These are phyloP conservation scores for Argyra leucocephala DNA, from an alignment of 2,888 invertebrate genomes.

Conservation along the genomic window DNA sequence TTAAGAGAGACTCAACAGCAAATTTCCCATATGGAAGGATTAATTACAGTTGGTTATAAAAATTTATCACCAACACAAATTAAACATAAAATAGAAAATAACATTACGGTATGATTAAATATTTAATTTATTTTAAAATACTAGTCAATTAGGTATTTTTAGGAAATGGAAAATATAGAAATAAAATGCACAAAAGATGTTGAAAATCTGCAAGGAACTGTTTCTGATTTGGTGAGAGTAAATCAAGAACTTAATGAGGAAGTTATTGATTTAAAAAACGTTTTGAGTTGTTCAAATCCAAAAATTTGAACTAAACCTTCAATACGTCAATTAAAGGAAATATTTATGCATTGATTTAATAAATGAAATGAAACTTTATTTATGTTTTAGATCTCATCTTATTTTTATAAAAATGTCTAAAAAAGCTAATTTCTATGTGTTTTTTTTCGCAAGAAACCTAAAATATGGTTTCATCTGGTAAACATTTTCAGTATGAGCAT, in stretches of 20 bases:
- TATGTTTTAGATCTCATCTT: too few relatives aligned
- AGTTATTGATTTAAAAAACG: neutral
- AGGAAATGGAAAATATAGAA: constrained; percentile 46
- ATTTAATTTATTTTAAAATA: neutral
- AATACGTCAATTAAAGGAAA: too few relatives aligned
- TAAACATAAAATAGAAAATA: constrained; percentile 53
- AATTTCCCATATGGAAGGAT: constrained; percentile 60
- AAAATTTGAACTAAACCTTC: too few relatives aligned
- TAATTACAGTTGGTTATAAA: constrained; percentile 53
- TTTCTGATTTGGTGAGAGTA: constrained; percentile 16
- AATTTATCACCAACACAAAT: constrained; percentile 52
- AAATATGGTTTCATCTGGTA: too few relatives aligned
- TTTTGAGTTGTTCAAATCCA: neutral
- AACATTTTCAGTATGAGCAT: too few relatives aligned
- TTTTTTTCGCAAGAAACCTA: too few relatives aligned
- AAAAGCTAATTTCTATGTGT: too few relatives aligned
- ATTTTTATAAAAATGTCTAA: too few relatives aligned
- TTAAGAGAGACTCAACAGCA: constrained; percentile 56
- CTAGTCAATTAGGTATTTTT: constrained; percentile 16
- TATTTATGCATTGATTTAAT: too few relatives aligned
- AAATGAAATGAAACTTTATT: too few relatives aligned
- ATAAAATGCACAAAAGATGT: constrained; percentile 12
- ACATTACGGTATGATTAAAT: constrained; percentile 43
- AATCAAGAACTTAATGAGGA: constrained; percentile 10
- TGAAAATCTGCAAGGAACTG: constrained; percentile 9